Percentiles rank a stretch among this genome's conserved stretches.
Conservation (phyloP, 2,113 vertebrate species). For the Microtus pennsylvanicus region DNA sequence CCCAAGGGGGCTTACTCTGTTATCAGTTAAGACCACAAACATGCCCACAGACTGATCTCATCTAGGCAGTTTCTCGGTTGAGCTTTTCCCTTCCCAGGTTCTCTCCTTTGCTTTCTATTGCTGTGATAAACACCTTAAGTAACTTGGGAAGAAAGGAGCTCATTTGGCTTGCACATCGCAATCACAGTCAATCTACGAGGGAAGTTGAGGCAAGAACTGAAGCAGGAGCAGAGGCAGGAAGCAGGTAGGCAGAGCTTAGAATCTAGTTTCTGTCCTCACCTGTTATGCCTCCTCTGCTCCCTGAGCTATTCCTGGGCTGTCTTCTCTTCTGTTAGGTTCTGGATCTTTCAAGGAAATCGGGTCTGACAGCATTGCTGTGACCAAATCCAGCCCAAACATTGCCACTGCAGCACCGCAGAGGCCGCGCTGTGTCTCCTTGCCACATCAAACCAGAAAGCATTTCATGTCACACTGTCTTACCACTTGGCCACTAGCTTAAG, state of each 20-base stretch:
- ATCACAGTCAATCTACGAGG: not conserved
- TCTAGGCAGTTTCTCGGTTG: not conserved
- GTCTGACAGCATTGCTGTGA: not conserved
- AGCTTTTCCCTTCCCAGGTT: not conserved
- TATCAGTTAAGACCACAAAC: too few species aligned
- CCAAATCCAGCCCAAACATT: not conserved
- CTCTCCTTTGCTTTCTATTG: too few species aligned
- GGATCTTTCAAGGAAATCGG: not conserved
- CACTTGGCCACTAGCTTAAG: not conserved
- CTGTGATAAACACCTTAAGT: not conserved
- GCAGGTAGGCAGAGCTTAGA: not conserved
- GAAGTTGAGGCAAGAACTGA: not conserved
- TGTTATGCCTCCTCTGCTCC: not conserved
- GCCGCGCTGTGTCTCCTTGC: not conserved
- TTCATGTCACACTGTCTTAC: not conserved
- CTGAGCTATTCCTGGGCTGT: not conserved
- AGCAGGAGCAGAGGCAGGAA: not conserved
- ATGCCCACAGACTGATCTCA: too few species aligned
- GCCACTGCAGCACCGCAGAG: not conserved
- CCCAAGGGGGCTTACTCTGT: not conserved
- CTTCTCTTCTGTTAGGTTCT: not conserved
- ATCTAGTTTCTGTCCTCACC: not conserved
- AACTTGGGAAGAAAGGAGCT: not conserved
- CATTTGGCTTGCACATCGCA: not conserved
- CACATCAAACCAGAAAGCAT: not conserved